Base-by-base conservation (phyloP, 2,888 invertebrate species). In the Glyphotaelius pellucidus region DNA sequence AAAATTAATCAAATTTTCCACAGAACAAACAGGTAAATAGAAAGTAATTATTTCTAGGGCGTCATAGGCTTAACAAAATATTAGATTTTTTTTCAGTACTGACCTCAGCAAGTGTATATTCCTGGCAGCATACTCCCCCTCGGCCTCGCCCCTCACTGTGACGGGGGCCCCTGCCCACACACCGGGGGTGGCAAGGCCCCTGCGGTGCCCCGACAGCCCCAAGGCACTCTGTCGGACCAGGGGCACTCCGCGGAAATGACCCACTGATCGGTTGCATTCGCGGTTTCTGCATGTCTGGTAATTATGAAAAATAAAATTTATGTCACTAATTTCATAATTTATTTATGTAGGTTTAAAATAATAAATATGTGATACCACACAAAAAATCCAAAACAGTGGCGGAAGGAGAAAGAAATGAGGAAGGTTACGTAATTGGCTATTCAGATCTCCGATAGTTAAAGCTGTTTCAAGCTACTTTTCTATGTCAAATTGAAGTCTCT, bases 41-140 rank as follows among this genome's bases (percentile, higher is more conserved):
- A 47, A 47, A 47, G 47, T 47, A 47, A 14, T 47, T 47, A 47
- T 47, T 14, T 47, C 14, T 14, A 47, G 42, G 14, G 14, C 9
- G 1, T 38, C 11, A 38, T 38, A 9, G 0, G 11, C 38, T 38
- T 11, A 47, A 47, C 15, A 47, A 47, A 47, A 47, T 47, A 15
- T 15, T 14, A 47, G 2, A 47, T 15, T 3, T 15, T 19, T 14
- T 67, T 67, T 67, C 19, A 25, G 1, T 31, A 89, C 92, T 90
- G 79, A 93, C 93, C 92, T 92, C 31, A 93, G 90, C 32, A 93
- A 86, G 79, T 93, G 89, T 30, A 93, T 91, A 79, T 93, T 92
- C n/a, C 67, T 93, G 80, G 87, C 89, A 11, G 80, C 80, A 25
- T 90, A 90, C 14, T 90, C 80, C 35, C 80, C 92, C 30, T 90